A percentile compares a stretch with the other conserved stretches of the same genome.
These are phyloP conservation scores for Agrochola lychnidis DNA, from an alignment of 2,888 invertebrate genomes.

Conservation along the genomic window DNA sequence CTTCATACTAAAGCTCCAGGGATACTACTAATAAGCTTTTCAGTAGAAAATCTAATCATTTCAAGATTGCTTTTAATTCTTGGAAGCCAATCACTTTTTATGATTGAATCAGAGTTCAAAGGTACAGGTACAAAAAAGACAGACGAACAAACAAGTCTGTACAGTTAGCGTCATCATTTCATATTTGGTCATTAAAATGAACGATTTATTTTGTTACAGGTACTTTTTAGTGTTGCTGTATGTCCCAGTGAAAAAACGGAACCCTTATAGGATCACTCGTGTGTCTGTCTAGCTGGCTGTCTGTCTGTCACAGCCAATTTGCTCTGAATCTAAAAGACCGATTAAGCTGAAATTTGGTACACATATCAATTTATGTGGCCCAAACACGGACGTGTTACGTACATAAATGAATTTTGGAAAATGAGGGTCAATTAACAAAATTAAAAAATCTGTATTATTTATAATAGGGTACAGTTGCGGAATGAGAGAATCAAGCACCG, in stretches of 20 bases:
- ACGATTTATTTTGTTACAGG: not conserved
- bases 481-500: not conserved
- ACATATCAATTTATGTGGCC: too few species aligned
- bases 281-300: too few species aligned
- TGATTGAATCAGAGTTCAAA: not conserved
- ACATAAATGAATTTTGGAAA: too few species aligned
- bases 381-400: too few species aligned
- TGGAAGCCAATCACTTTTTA: not conserved
- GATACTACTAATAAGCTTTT: not conserved
- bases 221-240: not conserved
- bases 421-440: too few species aligned
- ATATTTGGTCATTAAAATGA: not conserved
- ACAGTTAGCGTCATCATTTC: not conserved
- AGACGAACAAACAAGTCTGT: not conserved
- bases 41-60: not conserved
- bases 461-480: not conserved
- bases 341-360: too few species aligned
- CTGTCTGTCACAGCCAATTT: too few species aligned
- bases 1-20: not conserved
- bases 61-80: constrained; percentile 10
- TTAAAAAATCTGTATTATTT: too few species aligned
- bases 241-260: too few species aligned
- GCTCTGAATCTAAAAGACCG: too few species aligned
- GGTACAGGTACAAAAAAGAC: not conserved
- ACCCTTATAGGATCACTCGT: too few species aligned